These are phyloP conservation scores for Mormoops blainvillei DNA, from an alignment of 2,113 vertebrate genomes.

Conservation along the genomic window DNA sequence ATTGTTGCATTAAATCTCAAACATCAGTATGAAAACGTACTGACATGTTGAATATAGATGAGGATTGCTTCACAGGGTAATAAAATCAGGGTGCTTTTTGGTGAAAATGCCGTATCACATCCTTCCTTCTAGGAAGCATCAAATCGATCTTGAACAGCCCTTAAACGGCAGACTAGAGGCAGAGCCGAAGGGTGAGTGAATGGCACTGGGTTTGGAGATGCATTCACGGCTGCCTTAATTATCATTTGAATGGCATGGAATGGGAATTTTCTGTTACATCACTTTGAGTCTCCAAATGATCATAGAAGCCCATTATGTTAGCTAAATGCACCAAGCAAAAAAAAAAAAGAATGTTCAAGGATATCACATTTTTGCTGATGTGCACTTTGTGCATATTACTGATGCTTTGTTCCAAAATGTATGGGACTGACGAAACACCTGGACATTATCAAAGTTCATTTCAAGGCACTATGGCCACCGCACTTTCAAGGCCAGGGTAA, in stretches of 20 bases:
- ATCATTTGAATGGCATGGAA: not conserved
- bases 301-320: not conserved
- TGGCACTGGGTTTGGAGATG: not conserved
- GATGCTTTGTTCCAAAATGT: not conserved
- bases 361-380: not conserved
- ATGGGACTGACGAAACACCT: not conserved
- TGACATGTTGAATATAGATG: conserved; percentile 44
- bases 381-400: not conserved
- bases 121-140: not conserved
- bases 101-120: not conserved
- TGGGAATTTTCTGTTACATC: conserved; percentile 2
- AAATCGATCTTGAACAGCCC: conserved; percentile 31
- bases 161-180: not conserved
- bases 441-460: not conserved
- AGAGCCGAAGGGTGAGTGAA: not conserved
- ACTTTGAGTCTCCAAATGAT: not conserved
- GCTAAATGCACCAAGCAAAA: not conserved
- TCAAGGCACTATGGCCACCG: not conserved
- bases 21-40: conserved; percentile 45
- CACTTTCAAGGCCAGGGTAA: not conserved
- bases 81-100: conserved; percentile 37
- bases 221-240: not conserved
- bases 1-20: conserved; percentile 64
- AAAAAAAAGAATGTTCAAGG: not conserved
- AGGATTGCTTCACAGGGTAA: not conserved